phyloP scores from a whole-genome alignment of 2,113 vertebrate genomes.

The Thermophis baileyi region DNA sequence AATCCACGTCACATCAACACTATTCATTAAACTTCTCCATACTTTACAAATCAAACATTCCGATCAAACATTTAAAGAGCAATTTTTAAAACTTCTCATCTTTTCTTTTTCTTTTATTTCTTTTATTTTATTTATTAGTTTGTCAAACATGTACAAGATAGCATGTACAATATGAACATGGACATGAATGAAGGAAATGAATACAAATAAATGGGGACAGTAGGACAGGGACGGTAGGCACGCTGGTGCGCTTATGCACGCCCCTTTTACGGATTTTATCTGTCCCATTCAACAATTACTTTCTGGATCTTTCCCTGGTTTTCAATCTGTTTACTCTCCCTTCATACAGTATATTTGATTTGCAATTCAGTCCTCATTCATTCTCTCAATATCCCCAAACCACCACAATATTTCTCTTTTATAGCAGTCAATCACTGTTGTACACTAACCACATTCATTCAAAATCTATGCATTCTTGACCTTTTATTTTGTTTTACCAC shows the following conservation, averaged over 20 bases:
- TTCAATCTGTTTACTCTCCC: neutral
- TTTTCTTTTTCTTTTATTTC: too few species aligned
- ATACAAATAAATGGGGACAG: too few species aligned
- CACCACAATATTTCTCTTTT: neutral
- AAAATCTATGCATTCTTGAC: neutral
- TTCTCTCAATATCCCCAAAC: neutral
- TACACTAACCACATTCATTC: neutral
- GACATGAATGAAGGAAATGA: too few species aligned
- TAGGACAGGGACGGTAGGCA: too few species aligned
- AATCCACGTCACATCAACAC: too few species aligned
- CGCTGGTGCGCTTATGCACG: too few species aligned
- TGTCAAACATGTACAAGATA: too few species aligned
- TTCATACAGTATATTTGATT: neutral
- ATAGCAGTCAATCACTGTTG: neutral
- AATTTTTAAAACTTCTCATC: neutral
- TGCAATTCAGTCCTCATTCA: neutral
- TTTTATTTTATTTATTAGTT: too few species aligned
- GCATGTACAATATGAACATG: too few species aligned
- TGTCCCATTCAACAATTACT: neutral
- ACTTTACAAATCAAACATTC: too few species aligned
- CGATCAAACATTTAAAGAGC: too few species aligned
- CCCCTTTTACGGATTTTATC: neutral
- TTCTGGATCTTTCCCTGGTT: neutral
- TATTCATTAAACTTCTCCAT: too few species aligned
- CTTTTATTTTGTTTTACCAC: neutral